These are phyloP conservation scores for Drosophila sulfurigaster DNA, from an alignment of 1,140 invertebrate genomes.

Conservation along the genomic window DNA sequence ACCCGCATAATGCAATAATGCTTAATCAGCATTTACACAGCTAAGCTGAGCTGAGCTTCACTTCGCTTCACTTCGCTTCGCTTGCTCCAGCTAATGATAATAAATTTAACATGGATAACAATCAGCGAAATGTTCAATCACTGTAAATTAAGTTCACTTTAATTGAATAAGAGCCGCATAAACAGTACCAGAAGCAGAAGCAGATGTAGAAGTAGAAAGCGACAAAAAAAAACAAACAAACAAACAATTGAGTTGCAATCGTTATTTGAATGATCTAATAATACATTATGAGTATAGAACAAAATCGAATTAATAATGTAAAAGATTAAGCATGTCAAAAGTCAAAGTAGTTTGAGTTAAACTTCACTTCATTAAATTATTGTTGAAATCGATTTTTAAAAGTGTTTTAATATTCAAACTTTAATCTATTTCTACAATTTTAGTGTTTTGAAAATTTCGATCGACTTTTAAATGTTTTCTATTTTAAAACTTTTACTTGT, in stretches of 20 bases:
- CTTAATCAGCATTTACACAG: conserved; percentile 74
- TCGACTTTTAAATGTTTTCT: no score
- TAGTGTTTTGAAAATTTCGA: no score
- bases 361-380: no score
- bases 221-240: not conserved
- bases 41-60: not conserved
- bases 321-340: no score
- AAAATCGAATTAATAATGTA: no score
- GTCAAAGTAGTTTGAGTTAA: no score
- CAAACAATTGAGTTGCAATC: not conserved
- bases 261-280: not conserved
- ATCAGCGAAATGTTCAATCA: conserved; percentile 71
- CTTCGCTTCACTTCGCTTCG: no score
- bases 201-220: not conserved
- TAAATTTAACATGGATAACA: conserved; percentile 77
- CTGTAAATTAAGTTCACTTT: conserved; percentile 74
- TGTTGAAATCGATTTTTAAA: no score
- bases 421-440: no score
- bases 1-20: conserved; percentile 77
- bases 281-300: not conserved
- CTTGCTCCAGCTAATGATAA: conserved; percentile 63
- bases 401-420: no score
- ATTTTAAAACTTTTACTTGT: no score
- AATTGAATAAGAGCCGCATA: conserved; percentile 60
- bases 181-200: not conserved